Base-by-base conservation (phyloP, 2,113 vertebrate genomes). In the Erpornis zantholeuca region DNA sequence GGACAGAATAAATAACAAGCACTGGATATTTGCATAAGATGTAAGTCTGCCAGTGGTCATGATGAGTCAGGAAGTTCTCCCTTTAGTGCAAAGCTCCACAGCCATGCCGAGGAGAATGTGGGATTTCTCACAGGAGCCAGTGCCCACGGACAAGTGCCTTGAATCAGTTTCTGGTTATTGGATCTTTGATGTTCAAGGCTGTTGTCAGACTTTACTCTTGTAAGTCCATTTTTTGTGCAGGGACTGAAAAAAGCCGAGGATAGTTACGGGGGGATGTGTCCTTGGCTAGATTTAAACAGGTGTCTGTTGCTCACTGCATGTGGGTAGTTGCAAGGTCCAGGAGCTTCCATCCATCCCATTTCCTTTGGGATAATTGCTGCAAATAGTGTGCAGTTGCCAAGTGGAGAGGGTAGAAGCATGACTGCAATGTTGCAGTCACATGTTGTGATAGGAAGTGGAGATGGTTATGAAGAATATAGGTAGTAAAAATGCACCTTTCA, bases 121-220 rank as follows among this genome's bases (percentile, higher is more conserved):
- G 31, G 29, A 31, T 73, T 86, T 91, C 36, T 73, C 1, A 0
- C 15, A 9, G 80, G 42, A 86, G 21, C 23, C 28, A 28, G 27
- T 0, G 0, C 21, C 23, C 12, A 18, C 2, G 2, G 35, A 18
- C 22, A n/a, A 10, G 9, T 60, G 8, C 80, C 36, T 49, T 11
- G 3, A 44, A 14, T 54, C 56, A 22, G 9, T 69, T 85, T 38
- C 38, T 84, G 27, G 4, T 54, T 82, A 44, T 68, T 5, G 1
- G 17, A 18, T 0, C 0, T 60, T 36, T 42, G 35, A 18, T 82
- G 28, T 31, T 56, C 33, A 66, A 82, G 59, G 16, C 28, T 71
- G 16, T 56, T 65, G 65, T 50, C 44, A 57, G 65, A 56, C 57
- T 76, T 53, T 27, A 15, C 12, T 89, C 13, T 45, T 79, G 49